Base-by-base conservation (phyloP, 1,140 invertebrate genomes). In the Drosophila pachea region DNA sequence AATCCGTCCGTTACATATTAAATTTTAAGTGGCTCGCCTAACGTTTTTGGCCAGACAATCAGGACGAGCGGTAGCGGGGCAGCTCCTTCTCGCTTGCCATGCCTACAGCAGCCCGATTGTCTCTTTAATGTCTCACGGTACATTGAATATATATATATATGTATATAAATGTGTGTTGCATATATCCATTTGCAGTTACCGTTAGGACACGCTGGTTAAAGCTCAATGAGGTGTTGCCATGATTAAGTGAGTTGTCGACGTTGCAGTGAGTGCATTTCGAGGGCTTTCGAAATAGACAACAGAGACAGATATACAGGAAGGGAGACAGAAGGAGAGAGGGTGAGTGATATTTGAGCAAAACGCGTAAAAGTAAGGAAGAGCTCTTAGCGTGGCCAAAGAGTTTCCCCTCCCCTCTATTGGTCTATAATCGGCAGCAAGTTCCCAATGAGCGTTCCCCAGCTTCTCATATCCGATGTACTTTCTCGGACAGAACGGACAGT, bases 221-320 rank as follows among this genome's bases (percentile, higher is more conserved):
- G 79, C 76, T 58, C 79, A 83, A 83, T 84, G 79, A 83, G 73
- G 79, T 83, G 79, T 84, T 62, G 76, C 79, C 76, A 52, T 83
- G 79, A 83, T 78, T 78, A 76, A 83, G 75, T 67, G 78, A 73
- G 70, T 61, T 81, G 68, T 56, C 64, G 33, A 40, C 33, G 54
- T 59, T 66, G 68, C 62, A 65, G 33, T 65, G 33, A 35, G 48
- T 70, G 68, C 62, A 53, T 47, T 65, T 45, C 45, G 16, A 49
- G 53, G 12, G 33, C 31, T 29, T 33, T 49, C 22, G 22, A 22
- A 32, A 22, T 32, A 58, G 31, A 7, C 47, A 38, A 38, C 0
- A 5, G 36, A 38, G 36, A 7, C 7, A 38, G 36, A 38, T 2
- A 38, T 4, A 36, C 3, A 3, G 35, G 11, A 9, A 38, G 36